phyloP scores from a whole-genome alignment of 2,113 vertebrate genomes.

The Chloebia gouldiae region DNA sequence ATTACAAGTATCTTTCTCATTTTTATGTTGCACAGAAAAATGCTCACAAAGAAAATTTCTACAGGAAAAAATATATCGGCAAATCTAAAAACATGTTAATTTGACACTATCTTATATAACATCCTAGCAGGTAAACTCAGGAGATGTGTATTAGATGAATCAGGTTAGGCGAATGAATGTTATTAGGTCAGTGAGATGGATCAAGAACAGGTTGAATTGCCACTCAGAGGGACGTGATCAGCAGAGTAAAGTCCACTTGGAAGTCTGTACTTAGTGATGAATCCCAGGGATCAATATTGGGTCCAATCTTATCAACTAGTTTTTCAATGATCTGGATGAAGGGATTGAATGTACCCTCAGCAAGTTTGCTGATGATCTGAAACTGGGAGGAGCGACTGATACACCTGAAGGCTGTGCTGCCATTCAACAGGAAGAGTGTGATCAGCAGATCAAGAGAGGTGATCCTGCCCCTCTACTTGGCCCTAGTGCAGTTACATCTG shows the following conservation, averaged over 20 bases:
- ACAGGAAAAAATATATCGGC: background rate
- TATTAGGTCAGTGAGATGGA: background rate
- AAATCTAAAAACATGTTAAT: background rate
- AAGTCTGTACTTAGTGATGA: background rate
- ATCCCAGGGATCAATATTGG: background rate
- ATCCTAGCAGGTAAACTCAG: background rate
- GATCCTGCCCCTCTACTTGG: background rate
- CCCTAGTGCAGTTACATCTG: background rate
- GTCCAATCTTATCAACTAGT: background rate
- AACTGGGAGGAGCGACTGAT: background rate
- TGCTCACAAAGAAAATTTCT: background rate
- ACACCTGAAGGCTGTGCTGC: background rate
- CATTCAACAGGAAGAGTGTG: background rate
- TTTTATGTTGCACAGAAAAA: background rate
- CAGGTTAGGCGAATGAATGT: no score
- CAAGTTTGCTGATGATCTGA: background rate
- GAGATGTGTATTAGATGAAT: background rate
- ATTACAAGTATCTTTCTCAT: background rate
- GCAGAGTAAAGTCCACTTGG: background rate
- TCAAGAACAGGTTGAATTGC: background rate
- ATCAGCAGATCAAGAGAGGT: accelerated
- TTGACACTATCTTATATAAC: background rate
- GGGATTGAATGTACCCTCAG: background rate
- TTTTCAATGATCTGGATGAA: background rate
- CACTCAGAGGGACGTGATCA: background rate